Base-by-base conservation (phyloP, 2,797 vertebrate species). In the Megaceryle alcyon region DNA sequence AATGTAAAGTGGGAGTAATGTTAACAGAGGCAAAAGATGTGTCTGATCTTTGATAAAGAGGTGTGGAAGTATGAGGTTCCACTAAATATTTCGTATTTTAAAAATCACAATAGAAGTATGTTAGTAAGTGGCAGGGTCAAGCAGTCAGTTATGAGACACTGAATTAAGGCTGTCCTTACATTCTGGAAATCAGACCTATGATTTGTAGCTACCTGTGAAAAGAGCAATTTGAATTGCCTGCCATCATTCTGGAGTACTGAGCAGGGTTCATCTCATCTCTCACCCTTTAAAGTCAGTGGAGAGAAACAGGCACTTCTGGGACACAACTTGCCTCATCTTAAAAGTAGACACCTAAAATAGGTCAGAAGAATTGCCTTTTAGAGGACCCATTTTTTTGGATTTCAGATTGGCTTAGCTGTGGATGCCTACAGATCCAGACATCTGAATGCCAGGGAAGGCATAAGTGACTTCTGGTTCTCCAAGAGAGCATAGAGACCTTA, bases 311-410 rank as follows among this genome's bases (percentile, higher is more conserved):
- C 68, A 77, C 70, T 94, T 92, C 51, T 48, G 53, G 88, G 86
- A 78, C 66, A 86, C 60, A 90, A 20, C 22, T 41, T 94, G 39
- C 44, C 54, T 90, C 43, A 56, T 63, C 7, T n/a, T 72, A 77
- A 76, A 70, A 70, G 25, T 60, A 76, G 51, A 16, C 44, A 46
- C 10, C 63, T 93, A 63, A 96, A 85, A 88, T 3, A 60, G 82
- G 61, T 94, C 79, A 90, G 57, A 82, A 76, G 26, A 90, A 90
- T 35, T 83, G 44, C 46, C 49, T 86, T 89, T 87, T 83, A 78
- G 59, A 68, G 54, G 49, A 80, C 56, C 7, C 33, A 3, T 48
- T 88, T 92, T 94, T 71, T 82, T 59, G 51, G 33, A 76, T 39
- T 66, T 92, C 76, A 85, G 51, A 43, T 2, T 70, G n/a, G 12